Percentiles rank a stretch among this genome's conserved stretches.
phyloP scores from a whole-genome alignment of 1,140 invertebrate species.

The Bombus soroeensis region DNA sequence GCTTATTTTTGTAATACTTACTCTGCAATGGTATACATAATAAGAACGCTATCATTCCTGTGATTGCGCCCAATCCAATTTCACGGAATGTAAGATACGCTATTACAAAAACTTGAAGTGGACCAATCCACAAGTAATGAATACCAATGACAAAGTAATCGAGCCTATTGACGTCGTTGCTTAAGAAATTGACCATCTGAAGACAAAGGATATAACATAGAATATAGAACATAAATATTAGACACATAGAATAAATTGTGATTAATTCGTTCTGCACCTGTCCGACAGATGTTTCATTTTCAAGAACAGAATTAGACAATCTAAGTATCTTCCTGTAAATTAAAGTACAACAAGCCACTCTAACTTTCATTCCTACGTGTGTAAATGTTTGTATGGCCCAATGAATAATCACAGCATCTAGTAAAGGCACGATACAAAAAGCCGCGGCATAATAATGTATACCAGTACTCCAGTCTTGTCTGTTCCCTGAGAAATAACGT shows the following conservation, averaged over 20 bases:
- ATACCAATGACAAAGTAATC: conserved; percentile 87
- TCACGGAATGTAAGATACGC: conserved; percentile 90
- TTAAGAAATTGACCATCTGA: conserved; percentile 95
- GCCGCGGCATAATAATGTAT: conserved; percentile 87
- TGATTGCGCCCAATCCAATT: conserved; percentile 89
- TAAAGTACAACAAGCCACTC: conserved; percentile 90
- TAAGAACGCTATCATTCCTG: conserved; percentile 90
- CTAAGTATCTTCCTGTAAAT: conserved; percentile 90
- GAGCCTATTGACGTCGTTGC: conserved; percentile 92
- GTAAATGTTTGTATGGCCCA: conserved; percentile 90
- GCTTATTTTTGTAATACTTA: conserved; percentile 70
- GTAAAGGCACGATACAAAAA: conserved; percentile 87
- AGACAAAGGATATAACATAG: conserved; percentile 82
- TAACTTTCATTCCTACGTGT: conserved; percentile 91
- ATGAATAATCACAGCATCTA: conserved; percentile 89
- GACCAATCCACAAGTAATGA: conserved; percentile 92
- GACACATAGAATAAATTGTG: too few species aligned
- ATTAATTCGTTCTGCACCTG: conserved; percentile 60
- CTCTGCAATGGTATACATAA: conserved; percentile 93
- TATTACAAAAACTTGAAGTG: conserved; percentile 90
- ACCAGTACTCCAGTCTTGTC: conserved; percentile 80
- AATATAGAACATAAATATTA: neutral
- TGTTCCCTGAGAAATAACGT: conserved; percentile 85
- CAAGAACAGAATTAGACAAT: conserved; percentile 66
- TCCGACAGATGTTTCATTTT: conserved; percentile 75